Evolutionary conservation across 2,797 vertebrate species (phyloP).

Genomic region (Tamandua tetradactyla): DNA sequence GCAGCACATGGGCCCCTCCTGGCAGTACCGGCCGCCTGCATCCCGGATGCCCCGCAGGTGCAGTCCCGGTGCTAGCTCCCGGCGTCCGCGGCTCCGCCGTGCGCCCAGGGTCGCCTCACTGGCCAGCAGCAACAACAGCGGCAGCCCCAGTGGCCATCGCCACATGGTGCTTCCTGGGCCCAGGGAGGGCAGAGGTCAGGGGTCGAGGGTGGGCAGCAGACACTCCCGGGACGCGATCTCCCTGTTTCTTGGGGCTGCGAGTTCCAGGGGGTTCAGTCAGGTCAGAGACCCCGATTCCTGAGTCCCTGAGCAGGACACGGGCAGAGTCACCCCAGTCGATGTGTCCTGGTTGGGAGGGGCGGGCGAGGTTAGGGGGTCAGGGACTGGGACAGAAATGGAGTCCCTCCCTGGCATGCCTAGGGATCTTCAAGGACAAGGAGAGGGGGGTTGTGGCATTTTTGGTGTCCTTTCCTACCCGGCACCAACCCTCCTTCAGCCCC

Average conservation of each 20-base stretch:
- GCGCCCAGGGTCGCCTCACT: constrained; percentile 71
- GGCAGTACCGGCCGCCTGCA: constrained; percentile 92
- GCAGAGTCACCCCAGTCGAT: neutral
- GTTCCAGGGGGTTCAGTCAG: neutral
- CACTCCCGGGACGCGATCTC: neutral
- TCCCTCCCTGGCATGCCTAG: neutral
- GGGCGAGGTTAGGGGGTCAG: neutral
- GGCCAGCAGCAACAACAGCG: constrained; percentile 81
- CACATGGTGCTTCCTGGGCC: constrained; percentile 73
- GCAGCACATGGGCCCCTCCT: constrained; percentile 92
- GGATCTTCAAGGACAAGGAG: neutral
- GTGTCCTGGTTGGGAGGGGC: neutral
- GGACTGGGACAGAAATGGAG: neutral
- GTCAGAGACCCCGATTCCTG: neutral
- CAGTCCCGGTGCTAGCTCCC: constrained; percentile 91
- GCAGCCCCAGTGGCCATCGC: constrained; percentile 68
- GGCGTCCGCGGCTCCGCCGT: constrained; percentile 84
- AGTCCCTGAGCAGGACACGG: neutral
- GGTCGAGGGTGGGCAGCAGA: neutral
- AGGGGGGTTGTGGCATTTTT: neutral
- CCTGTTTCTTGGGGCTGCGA: neutral
- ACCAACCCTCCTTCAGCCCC: neutral
- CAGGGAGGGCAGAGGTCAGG: constrained; percentile 50
- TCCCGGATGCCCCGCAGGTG: constrained; percentile 93
- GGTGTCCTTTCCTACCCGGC: neutral